Conservation (phyloP, 2,113 vertebrate genomes). For the Plectropomus leopardus region DNA sequence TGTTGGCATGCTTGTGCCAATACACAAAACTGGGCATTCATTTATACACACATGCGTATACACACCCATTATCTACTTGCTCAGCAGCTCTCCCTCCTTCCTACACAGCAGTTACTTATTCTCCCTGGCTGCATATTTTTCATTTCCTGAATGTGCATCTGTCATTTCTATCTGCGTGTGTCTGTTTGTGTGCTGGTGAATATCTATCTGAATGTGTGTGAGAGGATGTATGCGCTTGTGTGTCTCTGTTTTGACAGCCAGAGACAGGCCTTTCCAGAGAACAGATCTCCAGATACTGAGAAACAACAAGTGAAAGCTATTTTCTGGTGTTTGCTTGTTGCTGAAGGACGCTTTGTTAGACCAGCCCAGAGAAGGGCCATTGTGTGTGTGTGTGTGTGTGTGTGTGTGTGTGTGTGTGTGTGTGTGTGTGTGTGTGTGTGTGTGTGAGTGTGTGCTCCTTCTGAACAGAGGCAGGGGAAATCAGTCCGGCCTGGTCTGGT, state of each 20-base stretch:
- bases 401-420: conserved; percentile 13
- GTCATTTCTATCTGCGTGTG: conserved; percentile 36
- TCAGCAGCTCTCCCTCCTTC: conserved; percentile 33
- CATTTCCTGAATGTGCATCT: conserved; percentile 67
- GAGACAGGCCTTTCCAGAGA: conserved; percentile 57
- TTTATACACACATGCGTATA: not conserved
- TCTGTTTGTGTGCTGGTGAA: conserved; percentile 32
- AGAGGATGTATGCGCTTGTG: conserved; percentile 17
- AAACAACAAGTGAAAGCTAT: conserved; percentile 73
- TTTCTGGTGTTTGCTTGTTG: conserved; percentile 73
- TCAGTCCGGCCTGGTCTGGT: conserved; percentile 78
- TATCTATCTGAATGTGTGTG: conserved; percentile 23
- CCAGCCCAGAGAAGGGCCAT: conserved; percentile 43
- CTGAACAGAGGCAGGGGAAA: conserved; percentile 77
- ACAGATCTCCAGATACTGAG: conserved; percentile 75
- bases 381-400: conserved; percentile 38
- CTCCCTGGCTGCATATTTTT: conserved; percentile 54
- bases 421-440: conserved; percentile 5
- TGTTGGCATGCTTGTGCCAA: conserved; percentile 13
- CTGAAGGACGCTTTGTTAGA: conserved; percentile 71
- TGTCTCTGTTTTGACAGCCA: conserved; percentile 63
- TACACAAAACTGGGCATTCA: conserved; percentile 17
- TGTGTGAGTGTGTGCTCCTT: conserved; percentile 6
- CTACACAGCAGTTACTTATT: conserved; percentile 40
- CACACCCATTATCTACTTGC: conserved; percentile 36